These are phyloP conservation scores for Sinonovacula constricta DNA, from an alignment of 1,140 invertebrate genomes.

Conservation along the genomic window DNA sequence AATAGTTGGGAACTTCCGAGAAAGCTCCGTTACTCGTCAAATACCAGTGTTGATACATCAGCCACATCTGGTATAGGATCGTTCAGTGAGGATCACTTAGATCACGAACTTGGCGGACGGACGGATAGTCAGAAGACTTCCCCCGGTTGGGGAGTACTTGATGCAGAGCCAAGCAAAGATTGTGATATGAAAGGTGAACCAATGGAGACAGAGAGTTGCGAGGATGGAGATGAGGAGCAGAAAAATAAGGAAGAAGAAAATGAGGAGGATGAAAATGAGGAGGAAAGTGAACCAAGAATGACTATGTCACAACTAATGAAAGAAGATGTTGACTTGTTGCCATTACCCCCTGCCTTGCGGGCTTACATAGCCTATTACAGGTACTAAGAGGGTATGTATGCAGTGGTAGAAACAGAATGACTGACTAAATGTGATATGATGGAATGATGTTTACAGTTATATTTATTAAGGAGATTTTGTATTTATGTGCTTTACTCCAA, in stretches of 20 bases:
- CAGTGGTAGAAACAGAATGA: too few relatives aligned
- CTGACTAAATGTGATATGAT: too few relatives aligned
- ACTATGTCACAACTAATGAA: slow-evolving; percentile 78
- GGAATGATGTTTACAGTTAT: too few relatives aligned
- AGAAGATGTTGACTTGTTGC: slow-evolving; percentile 80
- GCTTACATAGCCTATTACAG: slow-evolving; percentile 81
- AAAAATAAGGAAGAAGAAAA: slow-evolving; percentile 15
- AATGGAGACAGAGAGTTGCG: slow-evolving; percentile 16
- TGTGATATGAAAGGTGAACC: slow-evolving; percentile 15
- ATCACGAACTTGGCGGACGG: slow-evolving; percentile 44
- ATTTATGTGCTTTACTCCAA: too few relatives aligned
- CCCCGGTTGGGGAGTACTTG: slow-evolving; percentile 53
- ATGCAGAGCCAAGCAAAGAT: slow-evolving; percentile 6
- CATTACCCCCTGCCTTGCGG: slow-evolving; percentile 81
- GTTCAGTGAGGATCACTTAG: slow-evolving; percentile 57
- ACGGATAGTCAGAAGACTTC: slow-evolving; percentile 52
- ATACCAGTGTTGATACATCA: slow-evolving; percentile 71
- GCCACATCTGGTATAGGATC: slow-evolving; percentile 73
- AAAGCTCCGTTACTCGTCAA: slow-evolving; percentile 62
- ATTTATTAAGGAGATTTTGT: too few relatives aligned
- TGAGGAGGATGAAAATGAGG: slow-evolving; percentile 31
- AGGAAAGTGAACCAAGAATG: slow-evolving; percentile 51
- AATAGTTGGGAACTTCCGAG: slow-evolving; percentile 25
- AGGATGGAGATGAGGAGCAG: slow-evolving; percentile 16
- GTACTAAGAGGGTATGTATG: slow-evolving; percentile 75